These are phyloP conservation scores for Pelodytes ibericus DNA, from an alignment of 2,797 vertebrate genomes.

Conservation along the genomic window DNA sequence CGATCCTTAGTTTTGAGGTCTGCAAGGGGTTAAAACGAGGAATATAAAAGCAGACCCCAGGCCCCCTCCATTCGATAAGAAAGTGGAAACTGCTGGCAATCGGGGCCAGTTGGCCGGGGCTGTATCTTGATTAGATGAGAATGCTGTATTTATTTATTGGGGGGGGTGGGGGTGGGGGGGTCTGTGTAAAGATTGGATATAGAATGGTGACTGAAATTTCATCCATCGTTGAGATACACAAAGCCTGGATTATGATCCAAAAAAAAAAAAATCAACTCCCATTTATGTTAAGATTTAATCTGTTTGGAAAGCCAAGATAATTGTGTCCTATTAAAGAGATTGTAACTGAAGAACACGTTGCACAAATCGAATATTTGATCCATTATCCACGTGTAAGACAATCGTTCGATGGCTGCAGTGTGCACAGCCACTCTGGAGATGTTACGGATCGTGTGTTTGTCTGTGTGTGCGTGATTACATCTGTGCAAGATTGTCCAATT, in stretches of 20 bases:
- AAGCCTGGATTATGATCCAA: slow-evolving; percentile 34
- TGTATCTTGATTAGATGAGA: slow-evolving; percentile 40
- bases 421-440: slow-evolving; percentile 15
- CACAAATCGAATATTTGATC: slow-evolving; percentile 14
- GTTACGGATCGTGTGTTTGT: slow-evolving; percentile 24
- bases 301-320: slow-evolving; percentile 19
- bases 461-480: slow-evolving; percentile 1
- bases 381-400: background rate
- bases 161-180: too few species aligned
- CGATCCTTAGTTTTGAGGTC: too few species aligned
- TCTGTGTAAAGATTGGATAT: slow-evolving; percentile 13
- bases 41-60: background rate
- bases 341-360: slow-evolving; percentile 19
- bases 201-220: slow-evolving; percentile 10
- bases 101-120: slow-evolving; percentile 14
- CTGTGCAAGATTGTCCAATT: background rate
- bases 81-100: slow-evolving; percentile 22
- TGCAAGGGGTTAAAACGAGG: background rate
- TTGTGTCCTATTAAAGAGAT: slow-evolving; percentile 12
- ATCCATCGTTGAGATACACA: background rate
- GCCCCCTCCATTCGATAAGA: too few species aligned
- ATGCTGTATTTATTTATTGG: slow-evolving; percentile 12
- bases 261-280: slow-evolving; percentile 7
- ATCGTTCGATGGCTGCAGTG: background rate
- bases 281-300: slow-evolving; percentile 35